phyloP scores from a whole-genome alignment of 2,113 vertebrate species.

The Haliaeetus leucogaster region DNA sequence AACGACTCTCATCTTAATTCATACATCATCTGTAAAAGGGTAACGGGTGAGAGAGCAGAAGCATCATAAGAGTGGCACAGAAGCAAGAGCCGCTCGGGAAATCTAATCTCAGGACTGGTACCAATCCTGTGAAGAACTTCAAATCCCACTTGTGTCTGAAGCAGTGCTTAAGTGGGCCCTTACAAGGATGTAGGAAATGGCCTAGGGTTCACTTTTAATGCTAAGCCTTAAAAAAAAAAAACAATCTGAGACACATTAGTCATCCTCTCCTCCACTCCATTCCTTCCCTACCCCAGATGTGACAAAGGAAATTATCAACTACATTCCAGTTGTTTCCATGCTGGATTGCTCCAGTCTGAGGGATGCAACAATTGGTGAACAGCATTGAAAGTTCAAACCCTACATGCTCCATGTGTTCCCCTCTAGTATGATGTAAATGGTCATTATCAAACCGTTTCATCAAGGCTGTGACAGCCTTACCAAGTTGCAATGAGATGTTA shows the following conservation, averaged over 20 bases:
- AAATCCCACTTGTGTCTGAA: background rate
- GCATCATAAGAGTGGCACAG: background rate
- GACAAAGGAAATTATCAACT: background rate
- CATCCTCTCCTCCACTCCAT: background rate
- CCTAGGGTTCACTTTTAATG: background rate
- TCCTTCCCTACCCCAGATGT: background rate
- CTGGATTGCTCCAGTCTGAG: background rate
- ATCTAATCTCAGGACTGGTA: background rate
- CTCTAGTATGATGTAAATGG: rapidly evolving
- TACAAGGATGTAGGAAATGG: background rate
- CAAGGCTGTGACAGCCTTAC: background rate
- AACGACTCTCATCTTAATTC: background rate
- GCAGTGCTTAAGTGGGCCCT: background rate
- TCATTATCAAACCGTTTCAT: background rate
- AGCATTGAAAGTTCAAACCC: background rate
- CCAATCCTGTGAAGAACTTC: background rate
- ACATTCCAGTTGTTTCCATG: background rate
- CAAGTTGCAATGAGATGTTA: rapidly evolving
- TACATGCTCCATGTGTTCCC: rapidly evolving
- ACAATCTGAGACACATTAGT: background rate
- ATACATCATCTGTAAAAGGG: background rate
- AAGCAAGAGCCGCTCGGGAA: background rate
- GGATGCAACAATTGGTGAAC: background rate
- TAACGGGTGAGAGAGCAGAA: background rate
- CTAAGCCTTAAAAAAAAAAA: background rate